phyloP scores from a whole-genome alignment of 2,113 vertebrate genomes.

The Caranx ignobilis region DNA sequence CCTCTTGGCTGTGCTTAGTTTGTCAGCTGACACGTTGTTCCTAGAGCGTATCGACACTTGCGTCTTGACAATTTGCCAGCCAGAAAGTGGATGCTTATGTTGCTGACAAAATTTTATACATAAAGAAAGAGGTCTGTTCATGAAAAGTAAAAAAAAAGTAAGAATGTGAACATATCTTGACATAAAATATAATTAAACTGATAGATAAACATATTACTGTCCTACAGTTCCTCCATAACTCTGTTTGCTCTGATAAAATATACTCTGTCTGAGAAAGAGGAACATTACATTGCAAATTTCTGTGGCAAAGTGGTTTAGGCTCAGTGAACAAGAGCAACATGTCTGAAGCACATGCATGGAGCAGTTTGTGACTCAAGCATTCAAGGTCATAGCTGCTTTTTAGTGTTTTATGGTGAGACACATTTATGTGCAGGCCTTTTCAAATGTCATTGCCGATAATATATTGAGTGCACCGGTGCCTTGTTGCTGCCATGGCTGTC shows the following conservation, averaged over 20 bases:
- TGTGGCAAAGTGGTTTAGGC: neutral
- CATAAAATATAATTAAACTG: too few relatives aligned
- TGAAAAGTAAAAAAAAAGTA: neutral
- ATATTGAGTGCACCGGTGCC: constrained; percentile 19
- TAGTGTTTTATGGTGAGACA: neutral
- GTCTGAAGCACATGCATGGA: neutral
- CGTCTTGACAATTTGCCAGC: neutral
- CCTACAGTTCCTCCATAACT: neutral
- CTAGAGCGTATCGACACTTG: neutral
- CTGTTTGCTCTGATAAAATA: neutral
- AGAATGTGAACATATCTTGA: too few relatives aligned
- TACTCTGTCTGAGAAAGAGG: neutral
- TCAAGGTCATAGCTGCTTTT: neutral
- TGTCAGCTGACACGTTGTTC: constrained; percentile 21
- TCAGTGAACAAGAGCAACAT: neutral
- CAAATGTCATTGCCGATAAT: neutral
- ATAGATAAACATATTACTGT: too few relatives aligned
- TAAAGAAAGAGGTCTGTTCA: neutral
- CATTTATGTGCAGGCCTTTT: constrained; percentile 5
- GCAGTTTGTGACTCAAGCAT: neutral
- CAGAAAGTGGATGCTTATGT: neutral
- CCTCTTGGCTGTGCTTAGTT: constrained; percentile 35
- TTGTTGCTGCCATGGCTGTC: neutral
- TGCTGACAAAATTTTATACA: neutral
- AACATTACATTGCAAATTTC: neutral